Percentiles rank a stretch among this genome's conserved stretches.
phyloP scores from a whole-genome alignment of 2,113 vertebrate genomes.

The Emydura subglobosa region DNA sequence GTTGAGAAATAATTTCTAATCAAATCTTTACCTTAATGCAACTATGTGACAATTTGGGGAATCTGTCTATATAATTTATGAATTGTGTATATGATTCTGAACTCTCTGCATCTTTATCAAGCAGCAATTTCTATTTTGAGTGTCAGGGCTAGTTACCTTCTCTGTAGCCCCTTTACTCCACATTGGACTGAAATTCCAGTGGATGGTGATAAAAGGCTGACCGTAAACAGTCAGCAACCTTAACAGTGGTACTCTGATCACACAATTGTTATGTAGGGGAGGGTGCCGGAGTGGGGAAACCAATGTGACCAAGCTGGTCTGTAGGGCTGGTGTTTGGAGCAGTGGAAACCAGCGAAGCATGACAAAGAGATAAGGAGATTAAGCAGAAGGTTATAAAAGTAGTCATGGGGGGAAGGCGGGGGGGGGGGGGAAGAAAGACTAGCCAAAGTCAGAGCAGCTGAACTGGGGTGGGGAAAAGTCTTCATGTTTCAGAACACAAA shows the following conservation, averaged over 20 bases:
- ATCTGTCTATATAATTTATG: background rate
- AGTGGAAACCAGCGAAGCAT: background rate
- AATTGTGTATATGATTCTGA: background rate
- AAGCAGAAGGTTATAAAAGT: background rate
- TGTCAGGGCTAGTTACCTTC: background rate
- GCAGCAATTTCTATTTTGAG: background rate
- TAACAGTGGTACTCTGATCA: background rate
- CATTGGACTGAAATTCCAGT: background rate
- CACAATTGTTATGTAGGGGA: background rate
- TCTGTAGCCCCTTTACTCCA: background rate
- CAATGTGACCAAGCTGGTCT: background rate
- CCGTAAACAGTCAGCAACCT: background rate
- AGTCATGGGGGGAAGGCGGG: background rate
- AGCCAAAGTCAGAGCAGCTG: no score
- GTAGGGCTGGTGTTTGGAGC: background rate
- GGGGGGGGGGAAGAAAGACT: no score
- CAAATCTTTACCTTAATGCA: background rate
- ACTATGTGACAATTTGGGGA: background rate
- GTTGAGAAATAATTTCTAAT: constrained; percentile 1
- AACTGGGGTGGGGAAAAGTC: no score
- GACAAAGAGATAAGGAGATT: background rate
- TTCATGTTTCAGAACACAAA: no score
- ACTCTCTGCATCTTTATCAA: background rate
- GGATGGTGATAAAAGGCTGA: background rate
- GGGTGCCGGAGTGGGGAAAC: background rate